Evolutionary conservation across 2,888 invertebrate species (phyloP).

Genomic region (Drosophila percnosoma): DNA sequence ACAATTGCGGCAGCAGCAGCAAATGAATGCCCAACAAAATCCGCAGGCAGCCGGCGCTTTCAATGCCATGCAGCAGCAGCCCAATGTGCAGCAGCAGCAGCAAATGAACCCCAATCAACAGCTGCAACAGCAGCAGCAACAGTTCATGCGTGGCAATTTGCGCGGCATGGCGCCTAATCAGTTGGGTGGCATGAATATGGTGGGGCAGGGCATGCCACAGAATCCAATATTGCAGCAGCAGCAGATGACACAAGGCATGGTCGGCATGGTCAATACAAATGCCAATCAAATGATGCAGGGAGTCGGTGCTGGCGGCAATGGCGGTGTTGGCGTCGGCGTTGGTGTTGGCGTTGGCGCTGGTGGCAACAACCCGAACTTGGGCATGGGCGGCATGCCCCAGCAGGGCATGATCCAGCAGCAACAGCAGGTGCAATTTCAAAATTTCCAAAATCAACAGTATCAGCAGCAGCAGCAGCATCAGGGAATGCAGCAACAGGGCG

Average conservation of each 20-base stretch:
- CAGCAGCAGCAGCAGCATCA: conserved; percentile 84
- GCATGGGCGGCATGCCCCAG: conserved; percentile 81
- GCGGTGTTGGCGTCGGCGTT: conserved; percentile 66
- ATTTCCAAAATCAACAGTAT: conserved; percentile 86
- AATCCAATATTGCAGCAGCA: conserved; percentile 81
- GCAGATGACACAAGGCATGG: conserved; percentile 79
- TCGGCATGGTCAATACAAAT: conserved; percentile 78
- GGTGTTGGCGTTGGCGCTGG: conserved; percentile 51
- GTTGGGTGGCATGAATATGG: conserved; percentile 85
- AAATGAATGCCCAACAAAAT: conserved; percentile 65
- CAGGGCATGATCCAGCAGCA: conserved; percentile 85
- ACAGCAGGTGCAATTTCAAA: conserved; percentile 87
- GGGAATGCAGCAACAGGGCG: conserved; percentile 75
- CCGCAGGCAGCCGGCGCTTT: conserved; percentile 79
- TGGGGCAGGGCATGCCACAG: conserved; percentile 83
- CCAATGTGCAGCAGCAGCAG: conserved; percentile 74
- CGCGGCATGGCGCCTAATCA: conserved; percentile 84
- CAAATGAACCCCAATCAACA: conserved; percentile 75
- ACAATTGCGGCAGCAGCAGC: conserved; percentile 77
- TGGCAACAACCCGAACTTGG: conserved; percentile 76
- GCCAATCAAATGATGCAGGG: conserved; percentile 81
- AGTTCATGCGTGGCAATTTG: conserved; percentile 83
- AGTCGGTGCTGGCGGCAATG: conserved; percentile 69
- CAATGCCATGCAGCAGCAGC: conserved; percentile 75
- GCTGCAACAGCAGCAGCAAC: conserved; percentile 76